Percentiles rank a stretch among this genome's conserved stretches.
These are phyloP conservation scores for Lithobates pipiens DNA, from an alignment of 2,797 vertebrate genomes.

Conservation along the genomic window DNA sequence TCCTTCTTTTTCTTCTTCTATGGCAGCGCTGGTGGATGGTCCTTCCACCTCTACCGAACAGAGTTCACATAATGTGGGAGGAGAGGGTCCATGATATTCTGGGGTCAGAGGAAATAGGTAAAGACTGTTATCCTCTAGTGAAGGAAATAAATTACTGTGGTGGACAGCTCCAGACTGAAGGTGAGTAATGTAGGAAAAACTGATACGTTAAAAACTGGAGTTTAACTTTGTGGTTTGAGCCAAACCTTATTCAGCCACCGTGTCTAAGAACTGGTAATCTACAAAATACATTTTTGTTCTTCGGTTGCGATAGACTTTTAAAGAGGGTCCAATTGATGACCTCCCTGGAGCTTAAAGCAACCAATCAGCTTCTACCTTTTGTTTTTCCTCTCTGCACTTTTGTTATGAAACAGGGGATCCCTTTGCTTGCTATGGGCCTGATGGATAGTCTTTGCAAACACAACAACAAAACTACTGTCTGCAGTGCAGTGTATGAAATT, in stretches of 20 bases:
- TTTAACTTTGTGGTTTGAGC: not conserved
- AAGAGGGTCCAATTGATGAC: no score
- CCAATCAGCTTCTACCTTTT: not conserved
- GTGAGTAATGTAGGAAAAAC: not conserved
- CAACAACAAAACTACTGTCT: not conserved
- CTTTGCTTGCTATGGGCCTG: not conserved
- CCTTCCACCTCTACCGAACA: no score
- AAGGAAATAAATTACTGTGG: no score
- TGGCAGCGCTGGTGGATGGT: no score
- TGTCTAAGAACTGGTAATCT: not conserved
- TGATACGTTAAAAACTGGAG: not conserved
- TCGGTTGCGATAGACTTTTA: no score
- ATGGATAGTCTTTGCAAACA: not conserved
- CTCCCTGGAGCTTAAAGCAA: not conserved
- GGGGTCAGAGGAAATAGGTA: no score
- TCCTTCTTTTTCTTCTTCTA: no score
- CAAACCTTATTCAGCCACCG: no score
- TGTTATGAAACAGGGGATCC: not conserved
- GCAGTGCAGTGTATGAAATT: not conserved
- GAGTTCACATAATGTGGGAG: no score
- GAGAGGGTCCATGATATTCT: no score
- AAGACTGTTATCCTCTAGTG: no score
- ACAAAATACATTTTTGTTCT: not conserved
- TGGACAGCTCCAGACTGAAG: no score
- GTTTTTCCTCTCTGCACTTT: not conserved